phyloP scores from a whole-genome alignment of 2,797 vertebrate species.

The Clarias pachynema region DNA sequence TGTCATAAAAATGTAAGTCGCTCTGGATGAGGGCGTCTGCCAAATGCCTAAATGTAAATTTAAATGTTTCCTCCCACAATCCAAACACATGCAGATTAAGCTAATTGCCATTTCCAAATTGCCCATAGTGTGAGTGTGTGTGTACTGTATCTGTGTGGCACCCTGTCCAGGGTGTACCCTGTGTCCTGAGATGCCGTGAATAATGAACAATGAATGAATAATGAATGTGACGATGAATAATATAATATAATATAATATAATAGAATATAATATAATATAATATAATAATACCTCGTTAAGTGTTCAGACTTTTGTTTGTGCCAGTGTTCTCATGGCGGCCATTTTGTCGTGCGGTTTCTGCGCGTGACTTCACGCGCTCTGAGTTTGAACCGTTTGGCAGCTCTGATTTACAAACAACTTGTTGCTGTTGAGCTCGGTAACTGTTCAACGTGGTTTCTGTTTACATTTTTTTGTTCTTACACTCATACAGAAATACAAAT shows the following conservation, averaged over 20 bases:
- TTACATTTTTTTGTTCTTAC: background rate
- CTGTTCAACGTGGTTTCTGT: background rate
- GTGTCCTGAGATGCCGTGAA: too few relatives aligned
- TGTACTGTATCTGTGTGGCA: too few relatives aligned
- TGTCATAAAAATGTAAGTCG: too few relatives aligned
- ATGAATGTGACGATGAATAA: too few relatives aligned
- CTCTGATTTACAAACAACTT: slow-evolving; percentile 33
- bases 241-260: background rate
- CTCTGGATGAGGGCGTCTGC: too few relatives aligned
- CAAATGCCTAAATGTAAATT: too few relatives aligned
- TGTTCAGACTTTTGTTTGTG: slow-evolving; percentile 37
- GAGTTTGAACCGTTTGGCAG: slow-evolving; percentile 47
- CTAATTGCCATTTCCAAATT: too few relatives aligned
- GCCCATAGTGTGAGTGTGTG: too few relatives aligned
- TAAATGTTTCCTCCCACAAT: too few relatives aligned
- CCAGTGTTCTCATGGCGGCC: background rate
- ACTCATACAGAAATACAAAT: background rate
- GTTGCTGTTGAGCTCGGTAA: background rate
- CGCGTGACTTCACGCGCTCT: slow-evolving; percentile 13
- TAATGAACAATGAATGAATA: too few relatives aligned
- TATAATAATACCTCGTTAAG: background rate
- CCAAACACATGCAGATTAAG: too few relatives aligned
- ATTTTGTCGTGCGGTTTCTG: background rate
- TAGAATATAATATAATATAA: background rate
- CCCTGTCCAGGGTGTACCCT: too few relatives aligned